Evolutionary conservation across 1,140 invertebrate species (phyloP).

Genomic region (Anastatus disparis): DNA sequence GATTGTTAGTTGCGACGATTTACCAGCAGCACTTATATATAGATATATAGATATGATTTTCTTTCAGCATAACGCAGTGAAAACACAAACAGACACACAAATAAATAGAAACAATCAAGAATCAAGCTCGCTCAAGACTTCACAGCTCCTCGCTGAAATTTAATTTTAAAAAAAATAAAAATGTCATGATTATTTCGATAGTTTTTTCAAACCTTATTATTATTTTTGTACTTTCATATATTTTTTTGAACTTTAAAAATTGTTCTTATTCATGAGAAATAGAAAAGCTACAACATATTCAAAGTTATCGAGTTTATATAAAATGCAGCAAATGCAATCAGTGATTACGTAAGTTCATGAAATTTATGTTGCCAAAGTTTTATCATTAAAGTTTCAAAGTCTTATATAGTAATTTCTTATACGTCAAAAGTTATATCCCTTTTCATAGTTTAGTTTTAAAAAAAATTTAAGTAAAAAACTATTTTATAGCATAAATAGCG

Average conservation of each 20-base stretch:
- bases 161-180: no score
- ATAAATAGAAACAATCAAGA: slow-evolving; percentile 49
- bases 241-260: no score
- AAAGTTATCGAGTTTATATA: no score
- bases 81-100: slow-evolving; percentile 53
- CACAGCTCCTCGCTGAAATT: not conserved
- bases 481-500: no score
- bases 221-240: no score
- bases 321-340: not conserved
- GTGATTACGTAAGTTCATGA: not conserved
- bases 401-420: not conserved
- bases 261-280: no score
- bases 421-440: not conserved
- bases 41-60: slow-evolving; percentile 22
- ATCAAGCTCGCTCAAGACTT: slow-evolving; percentile 50
- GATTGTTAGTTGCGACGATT: not conserved
- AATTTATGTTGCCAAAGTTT: not conserved
- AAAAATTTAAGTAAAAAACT: no score
- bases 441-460: no score
- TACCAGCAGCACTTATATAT: slow-evolving; percentile 32
- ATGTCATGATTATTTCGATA: no score
- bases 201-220: no score
- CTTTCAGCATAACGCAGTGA: slow-evolving; percentile 54
- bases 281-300: no score
- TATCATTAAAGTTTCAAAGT: not conserved